Evolutionary conservation across 1,140 invertebrate species (phyloP).

Genomic region (Drosophila sp.): DNA sequence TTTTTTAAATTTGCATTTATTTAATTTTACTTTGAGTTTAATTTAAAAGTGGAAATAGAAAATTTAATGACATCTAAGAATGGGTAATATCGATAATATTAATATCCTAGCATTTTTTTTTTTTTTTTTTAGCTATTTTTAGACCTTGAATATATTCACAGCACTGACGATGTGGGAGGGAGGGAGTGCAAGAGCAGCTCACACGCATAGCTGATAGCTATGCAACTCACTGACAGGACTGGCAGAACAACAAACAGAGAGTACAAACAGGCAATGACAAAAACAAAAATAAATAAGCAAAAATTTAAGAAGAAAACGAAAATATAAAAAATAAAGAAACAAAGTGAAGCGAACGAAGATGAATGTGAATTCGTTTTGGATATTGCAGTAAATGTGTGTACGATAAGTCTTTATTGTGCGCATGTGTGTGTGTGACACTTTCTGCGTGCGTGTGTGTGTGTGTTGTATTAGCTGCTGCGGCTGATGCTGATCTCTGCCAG

Average conservation of each 20-base stretch:
- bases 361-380: slow-evolving; percentile 50
- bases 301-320: slow-evolving; percentile 35
- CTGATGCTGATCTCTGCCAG: slow-evolving; percentile 24
- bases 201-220: slow-evolving; percentile 20
- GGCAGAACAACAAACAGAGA: slow-evolving; percentile 4
- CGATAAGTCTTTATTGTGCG: slow-evolving; percentile 13
- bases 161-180: background rate
- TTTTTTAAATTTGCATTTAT: too few relatives aligned
- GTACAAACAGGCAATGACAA: slow-evolving; percentile 11
- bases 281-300: slow-evolving; percentile 39
- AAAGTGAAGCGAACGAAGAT: slow-evolving; percentile 23
- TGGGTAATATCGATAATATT: too few relatives aligned
- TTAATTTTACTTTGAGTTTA: too few relatives aligned
- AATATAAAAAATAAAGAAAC: background rate
- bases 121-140: too few relatives aligned
- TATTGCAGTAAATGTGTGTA: slow-evolving; percentile 21
- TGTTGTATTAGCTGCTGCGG: slow-evolving; percentile 19
- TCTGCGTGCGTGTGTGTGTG: slow-evolving; percentile 14
- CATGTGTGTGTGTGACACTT: slow-evolving; percentile 23
- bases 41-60: too few relatives aligned
- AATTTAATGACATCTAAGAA: too few relatives aligned
- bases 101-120: too few relatives aligned
- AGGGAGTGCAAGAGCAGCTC: background rate
- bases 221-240: slow-evolving; percentile 17
- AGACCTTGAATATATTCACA: too few relatives aligned